Evolutionary conservation across 1,140 invertebrate species (phyloP).

Genomic region (Oncopeltus fasciatus): DNA sequence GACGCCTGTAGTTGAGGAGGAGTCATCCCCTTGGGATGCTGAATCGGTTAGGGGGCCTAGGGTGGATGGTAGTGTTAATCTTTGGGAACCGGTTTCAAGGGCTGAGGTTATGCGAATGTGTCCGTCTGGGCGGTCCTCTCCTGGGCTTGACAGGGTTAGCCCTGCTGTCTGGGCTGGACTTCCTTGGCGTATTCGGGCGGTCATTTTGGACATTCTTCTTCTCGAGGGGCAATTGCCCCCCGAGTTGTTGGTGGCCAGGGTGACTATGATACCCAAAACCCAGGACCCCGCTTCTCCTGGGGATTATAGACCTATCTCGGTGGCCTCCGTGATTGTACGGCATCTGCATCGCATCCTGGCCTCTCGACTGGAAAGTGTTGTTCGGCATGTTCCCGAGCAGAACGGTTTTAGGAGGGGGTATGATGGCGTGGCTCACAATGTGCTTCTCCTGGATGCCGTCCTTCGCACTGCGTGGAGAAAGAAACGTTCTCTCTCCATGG

Average conservation of each 20-base stretch:
- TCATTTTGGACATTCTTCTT: background rate
- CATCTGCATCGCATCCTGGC: no score
- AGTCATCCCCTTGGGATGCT: background rate
- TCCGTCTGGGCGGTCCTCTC: background rate
- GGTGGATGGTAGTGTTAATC: background rate
- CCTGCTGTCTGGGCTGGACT: background rate
- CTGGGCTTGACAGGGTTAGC: background rate
- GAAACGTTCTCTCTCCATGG: no score
- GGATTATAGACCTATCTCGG: background rate
- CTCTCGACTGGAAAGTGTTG: no score
- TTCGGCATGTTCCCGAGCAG: no score
- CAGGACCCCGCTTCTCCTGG: background rate
- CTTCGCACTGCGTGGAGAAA: no score
- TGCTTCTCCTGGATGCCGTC: no score
- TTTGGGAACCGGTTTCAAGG: background rate
- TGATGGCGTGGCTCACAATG: no score
- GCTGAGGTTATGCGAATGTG: background rate
- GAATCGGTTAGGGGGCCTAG: background rate
- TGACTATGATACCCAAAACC: background rate
- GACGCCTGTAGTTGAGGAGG: background rate
- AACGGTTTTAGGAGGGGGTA: no score
- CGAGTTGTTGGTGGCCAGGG: background rate
- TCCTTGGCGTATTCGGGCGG: background rate
- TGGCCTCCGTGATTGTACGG: background rate
- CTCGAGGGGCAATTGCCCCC: no score